A percentile compares a stretch with the other conserved stretches of the same genome.
phyloP scores from a whole-genome alignment of 2,797 vertebrate species.

The Tragelaphus eurycerus region DNA sequence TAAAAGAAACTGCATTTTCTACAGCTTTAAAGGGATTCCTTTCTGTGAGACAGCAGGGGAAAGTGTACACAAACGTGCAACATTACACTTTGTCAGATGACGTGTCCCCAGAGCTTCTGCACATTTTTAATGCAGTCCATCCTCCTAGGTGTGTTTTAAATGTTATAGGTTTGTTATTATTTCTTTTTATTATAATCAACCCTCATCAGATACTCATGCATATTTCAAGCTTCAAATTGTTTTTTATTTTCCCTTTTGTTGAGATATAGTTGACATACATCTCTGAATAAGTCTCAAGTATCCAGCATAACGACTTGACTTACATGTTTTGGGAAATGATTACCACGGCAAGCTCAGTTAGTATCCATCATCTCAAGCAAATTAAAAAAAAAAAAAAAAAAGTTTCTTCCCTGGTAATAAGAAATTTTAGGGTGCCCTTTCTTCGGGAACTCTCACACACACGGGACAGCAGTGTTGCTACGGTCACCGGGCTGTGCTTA shows the following conservation, averaged over 20 bases:
- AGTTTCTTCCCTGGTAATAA: no score
- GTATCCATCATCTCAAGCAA: neutral
- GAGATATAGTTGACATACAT: neutral
- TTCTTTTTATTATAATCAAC: neutral
- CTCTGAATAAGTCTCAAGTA: no score
- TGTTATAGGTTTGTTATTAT: neutral
- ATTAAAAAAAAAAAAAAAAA: neutral
- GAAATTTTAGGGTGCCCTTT: rapidly evolving
- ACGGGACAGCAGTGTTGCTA: rapidly evolving
- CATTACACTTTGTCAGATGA: neutral
- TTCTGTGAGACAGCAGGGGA: neutral
- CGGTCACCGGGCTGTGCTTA: rapidly evolving
- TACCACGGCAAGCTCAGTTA: neutral
- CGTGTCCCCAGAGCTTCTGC: neutral
- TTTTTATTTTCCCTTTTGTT: neutral
- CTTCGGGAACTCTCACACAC: no score
- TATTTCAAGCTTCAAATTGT: neutral
- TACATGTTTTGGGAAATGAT: no score
- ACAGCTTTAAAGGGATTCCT: neutral
- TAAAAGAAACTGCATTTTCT: neutral
- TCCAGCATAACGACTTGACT: neutral
- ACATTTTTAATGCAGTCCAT: neutral
- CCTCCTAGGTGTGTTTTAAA: neutral
- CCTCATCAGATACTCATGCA: neutral
- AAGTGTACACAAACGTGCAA: neutral